Base-by-base conservation (phyloP, 2,113 vertebrate species). In the Callospermophilus lateralis region DNA sequence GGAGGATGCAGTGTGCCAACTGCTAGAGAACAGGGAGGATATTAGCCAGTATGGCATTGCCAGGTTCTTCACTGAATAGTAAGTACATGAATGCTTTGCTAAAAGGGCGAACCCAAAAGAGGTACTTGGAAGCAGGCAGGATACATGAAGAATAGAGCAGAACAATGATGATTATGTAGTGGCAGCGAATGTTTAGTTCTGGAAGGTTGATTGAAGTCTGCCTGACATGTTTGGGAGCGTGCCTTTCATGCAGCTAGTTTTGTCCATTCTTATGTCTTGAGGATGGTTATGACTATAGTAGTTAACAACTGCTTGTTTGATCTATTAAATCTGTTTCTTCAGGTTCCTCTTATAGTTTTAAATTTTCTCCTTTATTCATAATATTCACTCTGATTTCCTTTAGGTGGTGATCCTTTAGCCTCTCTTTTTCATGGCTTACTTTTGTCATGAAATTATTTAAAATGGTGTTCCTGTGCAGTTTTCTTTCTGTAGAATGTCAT, bases 21-120 rank as follows among this genome's bases (percentile, higher is more conserved):
- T 99, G 84, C 98, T 99, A 96, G 99, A 99, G 93, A 99, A 99
- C 97, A 99, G 99, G 97, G 99, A 99, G 90, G 99, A 99, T 95
- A 98, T 99, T 98, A 99, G 98, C 84, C 99, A 99, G 97, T 99
- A 99, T 94, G 99, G 99, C 80, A 98, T 99, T 98, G 98, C 98
- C 95, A 99, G 99, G 84, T 99, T 99, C 98, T 99, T 99, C 98
- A 99, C 99, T 89, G 99, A 99, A 98, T 99, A 99, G 99, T 99
- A 99, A 98, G 99, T 99, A 98, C 67, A 74, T 91, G 32, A 94
- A 67, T 70, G 93, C 8, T 61, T 85, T 97, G 95, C 92, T 97
- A 93, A 4, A 61, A 88, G 91, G 65, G 78, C 3, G 73, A 97
- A 86, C 58, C 78, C 95, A 84, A 76, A 92, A n/a, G 85, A 85